Evolutionary conservation across 1,140 invertebrate species (phyloP).

Genomic region (Triops cancriformis): DNA sequence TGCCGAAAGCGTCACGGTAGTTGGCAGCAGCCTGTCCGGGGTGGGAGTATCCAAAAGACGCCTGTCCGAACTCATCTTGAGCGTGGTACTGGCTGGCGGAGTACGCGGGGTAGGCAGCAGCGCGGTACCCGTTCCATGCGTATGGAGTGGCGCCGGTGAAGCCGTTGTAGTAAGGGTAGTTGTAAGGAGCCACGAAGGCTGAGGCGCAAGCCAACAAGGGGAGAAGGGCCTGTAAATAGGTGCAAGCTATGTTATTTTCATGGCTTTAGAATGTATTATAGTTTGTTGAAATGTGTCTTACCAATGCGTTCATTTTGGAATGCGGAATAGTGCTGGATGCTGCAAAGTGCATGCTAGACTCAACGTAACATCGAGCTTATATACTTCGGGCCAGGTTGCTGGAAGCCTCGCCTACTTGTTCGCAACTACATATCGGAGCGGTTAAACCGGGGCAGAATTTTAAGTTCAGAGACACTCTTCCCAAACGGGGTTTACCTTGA

Average conservation of each 20-base stretch:
- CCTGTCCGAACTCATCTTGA: conserved; percentile 54
- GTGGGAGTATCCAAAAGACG: conserved; percentile 47
- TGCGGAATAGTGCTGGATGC: not conserved
- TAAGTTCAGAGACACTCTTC: too few relatives aligned
- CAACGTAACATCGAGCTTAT: not conserved
- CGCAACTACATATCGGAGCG: too few relatives aligned
- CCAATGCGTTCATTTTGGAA: conserved; percentile 26
- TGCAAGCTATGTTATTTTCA: not conserved
- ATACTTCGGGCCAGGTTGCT: not conserved
- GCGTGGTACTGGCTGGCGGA: conserved; percentile 44
- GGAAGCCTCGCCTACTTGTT: not conserved
- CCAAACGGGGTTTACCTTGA: too few relatives aligned
- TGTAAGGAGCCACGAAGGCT: not conserved
- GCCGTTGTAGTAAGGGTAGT: not conserved
- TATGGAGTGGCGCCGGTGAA: not conserved
- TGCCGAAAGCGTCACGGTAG: conserved; percentile 33
- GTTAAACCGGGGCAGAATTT: too few relatives aligned
- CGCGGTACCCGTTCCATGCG: not conserved
- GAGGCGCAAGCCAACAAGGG: conserved; percentile 24
- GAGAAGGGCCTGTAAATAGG: not conserved
- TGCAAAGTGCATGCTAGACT: not conserved
- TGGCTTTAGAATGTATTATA: not conserved
- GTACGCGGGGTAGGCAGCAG: conserved; percentile 6
- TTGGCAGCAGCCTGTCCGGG: conserved; percentile 44
- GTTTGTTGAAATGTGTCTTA: conserved; percentile 11